These are phyloP conservation scores for Melanerpes formicivorus DNA, from an alignment of 2,113 vertebrate species.

Conservation along the genomic window DNA sequence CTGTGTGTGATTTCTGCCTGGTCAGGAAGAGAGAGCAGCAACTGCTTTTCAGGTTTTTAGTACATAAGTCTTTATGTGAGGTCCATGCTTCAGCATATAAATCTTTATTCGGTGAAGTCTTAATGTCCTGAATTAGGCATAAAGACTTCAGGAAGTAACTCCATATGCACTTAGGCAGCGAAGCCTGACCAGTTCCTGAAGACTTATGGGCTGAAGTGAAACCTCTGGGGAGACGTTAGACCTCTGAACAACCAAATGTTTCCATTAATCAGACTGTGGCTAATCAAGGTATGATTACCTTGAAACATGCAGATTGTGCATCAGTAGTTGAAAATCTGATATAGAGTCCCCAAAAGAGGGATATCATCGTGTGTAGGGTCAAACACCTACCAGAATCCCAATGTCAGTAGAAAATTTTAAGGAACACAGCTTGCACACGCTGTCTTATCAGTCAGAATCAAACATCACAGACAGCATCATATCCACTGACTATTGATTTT, in stretches of 20 bases:
- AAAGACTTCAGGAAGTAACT: neutral
- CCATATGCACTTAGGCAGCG: accelerated
- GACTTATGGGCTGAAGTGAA: neutral
- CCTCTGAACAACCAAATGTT: neutral
- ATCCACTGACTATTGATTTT: neutral
- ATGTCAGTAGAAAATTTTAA: neutral
- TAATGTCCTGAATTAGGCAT: neutral
- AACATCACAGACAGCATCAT: neutral
- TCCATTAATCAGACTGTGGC: neutral
- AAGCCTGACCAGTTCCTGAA: neutral
- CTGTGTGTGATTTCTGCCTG: neutral
- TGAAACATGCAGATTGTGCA: neutral
- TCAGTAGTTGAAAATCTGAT: neutral
- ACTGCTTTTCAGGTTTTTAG: neutral
- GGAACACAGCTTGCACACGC: neutral
- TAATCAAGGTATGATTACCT: neutral
- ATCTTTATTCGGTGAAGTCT: neutral
- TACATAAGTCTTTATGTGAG: neutral
- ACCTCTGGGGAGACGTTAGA: neutral
- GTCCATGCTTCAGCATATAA: neutral
- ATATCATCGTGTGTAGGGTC: neutral
- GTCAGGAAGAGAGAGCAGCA: neutral
- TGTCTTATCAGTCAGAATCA: neutral
- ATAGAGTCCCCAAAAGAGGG: neutral
- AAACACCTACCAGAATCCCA: neutral